A percentile compares a stretch with the other conserved stretches of the same genome.
These are phyloP conservation scores for Eledone cirrhosa DNA, from an alignment of 2,888 invertebrate genomes.

Conservation along the genomic window DNA sequence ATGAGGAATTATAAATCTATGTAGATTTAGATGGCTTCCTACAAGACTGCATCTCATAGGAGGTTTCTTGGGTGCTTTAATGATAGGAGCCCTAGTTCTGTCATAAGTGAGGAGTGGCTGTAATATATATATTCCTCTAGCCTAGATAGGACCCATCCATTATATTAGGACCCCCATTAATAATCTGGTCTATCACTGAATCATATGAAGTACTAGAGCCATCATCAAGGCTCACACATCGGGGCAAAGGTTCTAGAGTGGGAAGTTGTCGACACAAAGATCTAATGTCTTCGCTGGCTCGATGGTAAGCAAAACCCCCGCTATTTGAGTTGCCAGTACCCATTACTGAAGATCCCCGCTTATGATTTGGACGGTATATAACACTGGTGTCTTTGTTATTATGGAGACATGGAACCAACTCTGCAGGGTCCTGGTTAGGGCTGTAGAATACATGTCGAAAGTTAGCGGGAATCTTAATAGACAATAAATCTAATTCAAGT, in stretches of 20 bases:
- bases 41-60: no score
- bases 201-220: slow-evolving; percentile 26
- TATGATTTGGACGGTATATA: slow-evolving; percentile 21
- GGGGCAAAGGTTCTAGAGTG: slow-evolving; percentile 21
- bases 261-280: slow-evolving; percentile 2
- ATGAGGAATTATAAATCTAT: no score
- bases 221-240: slow-evolving; percentile 11
- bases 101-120: no score
- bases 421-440: slow-evolving; percentile 1
- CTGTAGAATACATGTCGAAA: slow-evolving; percentile 37
- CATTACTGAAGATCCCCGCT: slow-evolving; percentile 4
- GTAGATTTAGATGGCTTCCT: no score
- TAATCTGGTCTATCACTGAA: slow-evolving; percentile 23
- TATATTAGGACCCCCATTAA: slow-evolving; percentile 10
- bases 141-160: slow-evolving; percentile 16
- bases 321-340: background rate
- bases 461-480: slow-evolving; percentile 45
- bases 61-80: no score
- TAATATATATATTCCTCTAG: background rate
- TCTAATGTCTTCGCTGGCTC: slow-evolving; percentile 12
- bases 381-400: background rate
- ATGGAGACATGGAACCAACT: slow-evolving; percentile 11
- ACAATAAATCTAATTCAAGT: slow-evolving; percentile 52
- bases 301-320: background rate
- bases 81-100: no score